These are phyloP conservation scores for Eupithecia inturbata DNA, from an alignment of 2,888 invertebrate species.

Conservation along the genomic window DNA sequence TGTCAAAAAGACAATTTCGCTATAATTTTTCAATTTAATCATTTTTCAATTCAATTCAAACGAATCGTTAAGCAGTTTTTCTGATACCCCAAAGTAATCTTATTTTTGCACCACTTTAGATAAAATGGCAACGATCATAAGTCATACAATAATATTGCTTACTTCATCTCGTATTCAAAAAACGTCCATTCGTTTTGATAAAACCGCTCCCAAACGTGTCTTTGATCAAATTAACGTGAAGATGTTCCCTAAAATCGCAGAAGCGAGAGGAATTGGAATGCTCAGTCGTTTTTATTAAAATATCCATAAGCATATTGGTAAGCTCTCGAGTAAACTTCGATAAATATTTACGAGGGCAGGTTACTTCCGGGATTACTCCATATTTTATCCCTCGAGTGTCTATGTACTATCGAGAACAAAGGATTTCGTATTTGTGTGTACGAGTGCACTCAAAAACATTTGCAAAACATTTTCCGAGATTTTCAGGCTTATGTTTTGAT, in stretches of 20 bases:
- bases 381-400: conserved; percentile 29
- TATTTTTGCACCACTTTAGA: neutral
- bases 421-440: neutral
- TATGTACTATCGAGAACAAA: conserved; percentile 21
- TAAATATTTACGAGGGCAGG: conserved; percentile 44
- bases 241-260: conserved; percentile 4
- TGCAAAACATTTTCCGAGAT: neutral
- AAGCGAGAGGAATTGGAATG: conserved; percentile 17
- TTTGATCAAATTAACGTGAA: conserved; percentile 21
- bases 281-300: conserved; percentile 28
- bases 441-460: neutral
- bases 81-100: neutral
- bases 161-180: conserved; percentile 1
- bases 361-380: conserved; percentile 33
- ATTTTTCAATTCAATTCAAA: too few relatives aligned
- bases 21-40: too few relatives aligned
- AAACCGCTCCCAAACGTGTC: conserved; percentile 12
- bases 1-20: too few relatives aligned
- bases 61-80: too few relatives aligned
- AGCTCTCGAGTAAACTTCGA: conserved; percentile 38
- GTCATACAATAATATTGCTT: neutral
- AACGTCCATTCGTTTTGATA: conserved; percentile 10
- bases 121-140: neutral
- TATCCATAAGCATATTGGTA: conserved; percentile 26
- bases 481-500: neutral